Evolutionary conservation across 2,797 vertebrate species (phyloP).

Genomic region (Aotus griseimembra): DNA sequence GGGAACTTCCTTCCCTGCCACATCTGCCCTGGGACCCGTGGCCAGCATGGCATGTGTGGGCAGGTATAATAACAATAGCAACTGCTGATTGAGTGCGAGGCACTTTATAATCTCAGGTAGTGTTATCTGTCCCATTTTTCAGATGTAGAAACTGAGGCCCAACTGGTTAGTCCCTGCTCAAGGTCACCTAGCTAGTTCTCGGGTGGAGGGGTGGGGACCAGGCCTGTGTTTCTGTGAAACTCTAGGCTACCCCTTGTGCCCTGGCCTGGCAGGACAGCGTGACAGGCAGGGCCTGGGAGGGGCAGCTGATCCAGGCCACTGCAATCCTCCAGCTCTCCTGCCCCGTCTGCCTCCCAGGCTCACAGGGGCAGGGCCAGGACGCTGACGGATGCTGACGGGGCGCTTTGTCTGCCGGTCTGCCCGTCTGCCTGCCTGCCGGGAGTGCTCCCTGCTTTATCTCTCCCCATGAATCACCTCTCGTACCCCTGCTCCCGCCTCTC

Average conservation of each 20-base stretch:
- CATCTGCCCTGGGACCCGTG: background rate
- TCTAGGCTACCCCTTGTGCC: background rate
- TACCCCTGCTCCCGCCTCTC: background rate
- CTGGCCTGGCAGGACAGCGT: background rate
- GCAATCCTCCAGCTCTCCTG: background rate
- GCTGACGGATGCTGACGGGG: conserved; percentile 4
- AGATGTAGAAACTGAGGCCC: conserved; percentile 38
- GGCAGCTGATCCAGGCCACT: background rate
- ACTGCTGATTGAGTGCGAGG: background rate
- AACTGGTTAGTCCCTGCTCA: background rate
- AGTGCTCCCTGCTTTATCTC: background rate
- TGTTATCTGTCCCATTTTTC: conserved; percentile 33
- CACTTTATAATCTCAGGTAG: background rate
- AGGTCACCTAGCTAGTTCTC: conserved; percentile 28
- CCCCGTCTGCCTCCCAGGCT: background rate
- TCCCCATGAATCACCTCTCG: background rate
- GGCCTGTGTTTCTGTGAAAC: background rate
- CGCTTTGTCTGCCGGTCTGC: background rate
- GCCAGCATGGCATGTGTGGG: background rate
- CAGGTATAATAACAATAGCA: background rate
- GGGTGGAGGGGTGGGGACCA: background rate
- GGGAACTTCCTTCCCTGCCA: background rate
- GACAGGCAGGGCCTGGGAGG: conserved; percentile 22
- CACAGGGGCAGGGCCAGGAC: background rate
- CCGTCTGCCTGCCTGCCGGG: background rate